phyloP scores from a whole-genome alignment of 2,797 vertebrate genomes.

The Squalus acanthias region DNA sequence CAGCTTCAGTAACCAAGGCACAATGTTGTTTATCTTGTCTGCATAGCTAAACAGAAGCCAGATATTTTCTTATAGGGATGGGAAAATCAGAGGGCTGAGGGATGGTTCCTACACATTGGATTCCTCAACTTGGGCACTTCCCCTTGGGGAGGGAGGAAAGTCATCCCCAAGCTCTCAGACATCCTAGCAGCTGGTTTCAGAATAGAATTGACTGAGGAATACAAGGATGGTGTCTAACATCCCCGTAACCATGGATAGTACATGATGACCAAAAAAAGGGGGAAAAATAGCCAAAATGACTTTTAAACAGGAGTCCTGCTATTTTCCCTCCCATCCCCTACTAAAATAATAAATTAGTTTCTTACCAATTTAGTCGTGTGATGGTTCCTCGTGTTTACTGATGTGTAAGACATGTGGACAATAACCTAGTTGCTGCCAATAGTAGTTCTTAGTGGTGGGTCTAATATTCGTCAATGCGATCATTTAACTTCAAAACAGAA shows the following conservation, averaged over 20 bases:
- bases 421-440: neutral
- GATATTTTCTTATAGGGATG: neutral
- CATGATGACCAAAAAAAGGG: neutral
- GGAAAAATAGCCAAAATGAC: neutral
- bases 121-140: neutral
- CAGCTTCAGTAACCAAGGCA: neutral
- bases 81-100: neutral
- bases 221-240: neutral
- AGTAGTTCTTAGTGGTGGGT: neutral
- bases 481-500: slow-evolving; percentile 11
- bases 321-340: no score
- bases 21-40: neutral
- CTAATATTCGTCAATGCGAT: neutral
- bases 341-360: neutral
- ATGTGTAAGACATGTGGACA: neutral
- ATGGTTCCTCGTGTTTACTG: neutral
- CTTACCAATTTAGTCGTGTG: neutral
- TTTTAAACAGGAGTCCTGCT: neutral
- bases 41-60: neutral
- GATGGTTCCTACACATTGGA: neutral
- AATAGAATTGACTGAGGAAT: neutral
- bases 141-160: neutral
- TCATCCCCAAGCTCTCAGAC: neutral
- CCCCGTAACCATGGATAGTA: neutral
- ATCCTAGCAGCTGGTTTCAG: neutral